phyloP scores from a whole-genome alignment of 2,888 invertebrate genomes.

The Cryptocheilus praepositus region DNA sequence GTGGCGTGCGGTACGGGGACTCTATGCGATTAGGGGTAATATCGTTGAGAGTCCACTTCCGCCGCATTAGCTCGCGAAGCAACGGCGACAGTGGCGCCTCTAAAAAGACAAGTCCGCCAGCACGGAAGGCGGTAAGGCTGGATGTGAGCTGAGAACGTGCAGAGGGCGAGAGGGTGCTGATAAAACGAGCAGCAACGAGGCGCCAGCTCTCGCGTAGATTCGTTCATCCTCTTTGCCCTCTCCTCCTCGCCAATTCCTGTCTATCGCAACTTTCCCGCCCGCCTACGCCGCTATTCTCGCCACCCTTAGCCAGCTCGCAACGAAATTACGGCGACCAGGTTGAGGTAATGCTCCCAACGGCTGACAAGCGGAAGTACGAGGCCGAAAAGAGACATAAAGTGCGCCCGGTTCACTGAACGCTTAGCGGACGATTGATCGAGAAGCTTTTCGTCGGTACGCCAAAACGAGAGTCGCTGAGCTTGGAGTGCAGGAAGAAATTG shows the following conservation, averaged over 20 bases:
- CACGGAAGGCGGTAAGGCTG: not conserved
- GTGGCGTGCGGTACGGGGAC: conserved; percentile 29
- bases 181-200: not conserved
- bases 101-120: conserved; percentile 6
- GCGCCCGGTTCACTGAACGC: not conserved
- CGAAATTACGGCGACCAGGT: conserved; percentile 26
- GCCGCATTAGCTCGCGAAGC: conserved; percentile 54
- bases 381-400: conserved; percentile 4
- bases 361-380: not conserved
- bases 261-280: not conserved
- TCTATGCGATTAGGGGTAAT: conserved; percentile 64
- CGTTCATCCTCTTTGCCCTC: not conserved
- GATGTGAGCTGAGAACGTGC: not conserved
- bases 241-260: not conserved
- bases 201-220: conserved; percentile 9
- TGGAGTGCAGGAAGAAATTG: too few species aligned
- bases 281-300: not conserved
- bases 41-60: conserved; percentile 65
- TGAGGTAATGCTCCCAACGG: not conserved
- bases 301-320: not conserved
- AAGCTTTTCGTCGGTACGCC: not conserved
- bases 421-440: not conserved
- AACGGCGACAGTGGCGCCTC: conserved; percentile 18
- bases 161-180: not conserved
- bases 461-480: not conserved